A percentile compares a stretch with the other conserved stretches of the same genome.
phyloP scores from a whole-genome alignment of 2,797 vertebrate species.

The Perdix hodgsoniae region DNA sequence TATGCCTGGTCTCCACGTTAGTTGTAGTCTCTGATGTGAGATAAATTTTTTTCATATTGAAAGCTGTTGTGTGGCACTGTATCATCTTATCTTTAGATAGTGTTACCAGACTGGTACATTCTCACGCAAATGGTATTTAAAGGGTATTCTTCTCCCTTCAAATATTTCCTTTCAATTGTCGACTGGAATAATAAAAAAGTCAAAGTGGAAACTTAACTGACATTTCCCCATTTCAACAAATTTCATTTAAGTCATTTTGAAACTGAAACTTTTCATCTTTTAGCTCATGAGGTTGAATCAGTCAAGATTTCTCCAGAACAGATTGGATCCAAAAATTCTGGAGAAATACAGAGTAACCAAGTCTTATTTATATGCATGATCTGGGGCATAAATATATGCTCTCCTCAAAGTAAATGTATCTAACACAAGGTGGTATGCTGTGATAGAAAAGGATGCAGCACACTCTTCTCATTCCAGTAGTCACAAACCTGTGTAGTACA shows the following conservation, averaged over 20 bases:
- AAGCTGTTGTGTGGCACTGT: background rate
- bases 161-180: background rate
- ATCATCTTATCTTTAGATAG: background rate
- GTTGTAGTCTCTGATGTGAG: background rate
- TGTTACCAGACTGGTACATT: background rate
- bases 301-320: background rate
- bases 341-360: background rate
- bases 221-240: background rate
- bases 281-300: background rate
- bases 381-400: background rate
- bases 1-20: background rate
- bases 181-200: background rate
- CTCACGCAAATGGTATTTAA: background rate
- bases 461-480: background rate
- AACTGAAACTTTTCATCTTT: background rate
- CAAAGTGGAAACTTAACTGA: background rate
- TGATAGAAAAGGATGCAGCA: background rate
- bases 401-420: rapidly evolving
- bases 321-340: background rate
- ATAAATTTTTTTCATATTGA: background rate
- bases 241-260: background rate
- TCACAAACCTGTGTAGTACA: background rate
- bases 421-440: background rate
- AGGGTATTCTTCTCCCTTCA: background rate
- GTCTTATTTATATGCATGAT: background rate